These are phyloP conservation scores for Drosophila yakuba DNA, from an alignment of 1,140 invertebrate species.

Conservation along the genomic window DNA sequence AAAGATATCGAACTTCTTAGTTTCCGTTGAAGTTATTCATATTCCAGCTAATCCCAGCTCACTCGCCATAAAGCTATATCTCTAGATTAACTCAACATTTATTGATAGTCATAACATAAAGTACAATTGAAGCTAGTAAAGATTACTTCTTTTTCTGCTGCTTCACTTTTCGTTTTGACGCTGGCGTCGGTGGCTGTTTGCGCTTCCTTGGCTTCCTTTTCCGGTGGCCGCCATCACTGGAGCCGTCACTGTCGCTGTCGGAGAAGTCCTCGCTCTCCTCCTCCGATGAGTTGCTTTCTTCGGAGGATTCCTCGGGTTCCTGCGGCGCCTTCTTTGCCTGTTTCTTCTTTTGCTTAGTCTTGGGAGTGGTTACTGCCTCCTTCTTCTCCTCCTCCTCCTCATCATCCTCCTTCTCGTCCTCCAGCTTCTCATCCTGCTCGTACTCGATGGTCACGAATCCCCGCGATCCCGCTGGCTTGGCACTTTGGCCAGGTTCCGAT, in stretches of 20 bases:
- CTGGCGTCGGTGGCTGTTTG: constrained; percentile 7
- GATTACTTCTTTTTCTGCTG: constrained; percentile 30
- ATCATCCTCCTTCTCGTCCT: background rate
- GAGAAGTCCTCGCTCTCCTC: constrained; percentile 29
- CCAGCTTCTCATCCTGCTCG: constrained; percentile 24
- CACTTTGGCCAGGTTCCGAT: background rate
- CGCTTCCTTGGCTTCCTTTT: constrained; percentile 2
- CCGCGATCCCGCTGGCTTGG: background rate
- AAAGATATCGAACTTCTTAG: background rate
- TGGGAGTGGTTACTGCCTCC: background rate
- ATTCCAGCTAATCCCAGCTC: too few species aligned
- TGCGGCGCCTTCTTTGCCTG: constrained; percentile 1
- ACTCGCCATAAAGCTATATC: background rate
- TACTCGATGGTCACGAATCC: constrained; percentile 39
- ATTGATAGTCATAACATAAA: constrained; percentile 9
- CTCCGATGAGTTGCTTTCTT: constrained; percentile 13
- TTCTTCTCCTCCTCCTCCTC: background rate
- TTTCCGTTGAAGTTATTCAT: too few species aligned
- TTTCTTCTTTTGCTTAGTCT: constrained; percentile 7
- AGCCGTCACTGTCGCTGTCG: constrained; percentile 37
- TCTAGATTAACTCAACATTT: constrained; percentile 21
- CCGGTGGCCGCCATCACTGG: constrained; percentile 6
- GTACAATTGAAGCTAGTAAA: background rate
- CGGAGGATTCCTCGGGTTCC: constrained; percentile 17
- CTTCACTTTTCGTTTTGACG: constrained; percentile 16